Evolutionary conservation across 2,797 vertebrate species (phyloP), one percentile per base, ranked within the genome.

Genomic region (Pyrocephalus nanus): DNA sequence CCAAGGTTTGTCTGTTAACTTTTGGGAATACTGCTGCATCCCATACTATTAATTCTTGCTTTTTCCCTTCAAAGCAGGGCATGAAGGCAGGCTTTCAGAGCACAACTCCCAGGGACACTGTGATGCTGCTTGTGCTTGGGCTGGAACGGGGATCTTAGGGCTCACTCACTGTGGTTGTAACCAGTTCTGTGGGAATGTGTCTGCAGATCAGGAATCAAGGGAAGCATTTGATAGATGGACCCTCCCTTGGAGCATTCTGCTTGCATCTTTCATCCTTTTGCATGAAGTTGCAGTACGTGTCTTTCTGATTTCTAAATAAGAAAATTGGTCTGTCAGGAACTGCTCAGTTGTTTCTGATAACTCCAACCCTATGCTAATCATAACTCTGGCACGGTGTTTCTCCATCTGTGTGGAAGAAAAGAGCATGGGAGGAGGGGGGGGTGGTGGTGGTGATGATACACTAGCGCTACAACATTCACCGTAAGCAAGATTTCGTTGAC

Each of bases 281-380:
- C 57, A 16, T 58, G 62, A 69, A 88, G 62, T 17, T 34, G 34
- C 38, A 34, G 48, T 73, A 12, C 2, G 1, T 25, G 22, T 60
- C 29, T 80, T 80, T 77, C 75, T 69, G 36, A 90, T 84, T 94
- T 78, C 57, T 67, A 70, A 84, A 38, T 80, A 45, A 75, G 74
- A 83, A 58, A 81, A 84, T 70, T 73, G 85, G 51, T 93, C 90
- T 96, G 83, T 90, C 79, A 82, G 83, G 85, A 90, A 11, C 73
- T 84, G 92, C 80, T 92, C 91, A 86, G 53, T 93, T 96, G 77
- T 91, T 94, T 86, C 92, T 93, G 86, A 27, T 94, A 92, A 86
- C 93, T 96, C 51, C 90, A 96, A 75, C 88, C 66, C 93, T 92
- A 45, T 82, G 79, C 60, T 96, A 88, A 94, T 93, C 86, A 57